Base-by-base conservation (phyloP, 2,888 invertebrate species). In the Hirtodrosophila trivittata region DNA sequence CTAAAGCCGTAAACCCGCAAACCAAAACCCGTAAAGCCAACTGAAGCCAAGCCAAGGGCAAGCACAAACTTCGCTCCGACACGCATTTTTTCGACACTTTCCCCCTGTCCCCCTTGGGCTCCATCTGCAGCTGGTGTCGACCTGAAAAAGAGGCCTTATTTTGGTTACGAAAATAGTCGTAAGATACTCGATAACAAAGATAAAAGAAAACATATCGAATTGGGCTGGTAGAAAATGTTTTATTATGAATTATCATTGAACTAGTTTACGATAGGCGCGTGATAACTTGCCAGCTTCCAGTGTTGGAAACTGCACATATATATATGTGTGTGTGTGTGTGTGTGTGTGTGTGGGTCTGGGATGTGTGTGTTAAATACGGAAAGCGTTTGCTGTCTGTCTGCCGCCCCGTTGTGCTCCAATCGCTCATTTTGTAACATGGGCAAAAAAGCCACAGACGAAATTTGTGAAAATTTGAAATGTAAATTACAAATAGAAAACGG, bases 381-480 rank as follows among this genome's bases (percentile, higher is more conserved):
- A n/a, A n/a, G n/a, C n/a, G n/a, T n/a, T n/a, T n/a, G n/a, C n/a
- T n/a, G n/a, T n/a, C n/a, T n/a, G n/a, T n/a, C n/a, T n/a, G n/a
- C n/a, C n/a, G n/a, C n/a, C 30, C 26, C 50, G 21, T 54, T 47
- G 45, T 72, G 68, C 64, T 66, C 57, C 54, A 64, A 74, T 85
- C 85, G 65, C 62, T 85, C 64, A 68, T 70, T 63, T 57, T 69
- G 82, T 80, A 81, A 77, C 80, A 77, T 69, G 66, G 46, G 38
- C 60, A 58, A 6, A 13, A 50, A 51, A 35, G 30, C 43, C 26
- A 28, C 43, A 45, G 57, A 46, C 54, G 58, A 73, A 65, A 59
- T 73, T 86, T 82, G 86, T 82, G 81, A 81, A 84, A 82, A 80
- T 81, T 74, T 81, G 33, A 83, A 86, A 86, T 82, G 81, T 75